Evolutionary conservation across 2,113 vertebrate species (phyloP).

Genomic region (Coturnix japonica): DNA sequence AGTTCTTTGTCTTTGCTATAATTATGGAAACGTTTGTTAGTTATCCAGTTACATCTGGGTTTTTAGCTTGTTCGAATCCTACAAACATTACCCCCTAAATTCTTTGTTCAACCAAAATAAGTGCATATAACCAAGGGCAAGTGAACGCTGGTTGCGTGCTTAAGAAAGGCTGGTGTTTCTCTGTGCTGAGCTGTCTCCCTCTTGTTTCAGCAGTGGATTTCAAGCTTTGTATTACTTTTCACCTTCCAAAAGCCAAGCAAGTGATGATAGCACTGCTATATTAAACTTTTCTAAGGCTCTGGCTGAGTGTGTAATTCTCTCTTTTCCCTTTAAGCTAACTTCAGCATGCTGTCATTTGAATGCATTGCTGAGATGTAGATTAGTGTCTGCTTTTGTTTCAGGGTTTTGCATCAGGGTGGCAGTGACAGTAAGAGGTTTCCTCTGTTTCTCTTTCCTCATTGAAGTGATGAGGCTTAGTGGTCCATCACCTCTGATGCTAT

Average conservation of each 20-base stretch:
- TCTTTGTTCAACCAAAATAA: neutral
- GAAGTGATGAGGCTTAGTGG: neutral
- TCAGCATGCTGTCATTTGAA: neutral
- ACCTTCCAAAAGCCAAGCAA: neutral
- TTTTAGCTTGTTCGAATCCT: neutral
- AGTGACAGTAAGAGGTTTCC: neutral
- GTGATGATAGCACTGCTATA: neutral
- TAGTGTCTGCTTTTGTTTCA: neutral
- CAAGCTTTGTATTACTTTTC: neutral
- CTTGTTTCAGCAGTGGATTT: neutral
- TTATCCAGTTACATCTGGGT: neutral
- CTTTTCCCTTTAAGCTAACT: neutral
- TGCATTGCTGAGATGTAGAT: neutral
- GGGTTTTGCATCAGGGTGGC: neutral
- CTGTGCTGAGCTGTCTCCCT: neutral
- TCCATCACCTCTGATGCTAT: neutral
- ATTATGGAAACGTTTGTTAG: constrained; percentile 3
- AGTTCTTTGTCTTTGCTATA: neutral
- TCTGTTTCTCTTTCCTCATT: neutral
- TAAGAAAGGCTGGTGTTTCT: neutral
- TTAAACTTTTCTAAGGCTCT: neutral
- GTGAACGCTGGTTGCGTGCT: neutral
- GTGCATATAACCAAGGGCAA: neutral
- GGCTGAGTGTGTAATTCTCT: neutral
- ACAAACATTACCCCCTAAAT: neutral